Base-by-base conservation (phyloP, 2,888 invertebrate species). In the Noctua janthina region DNA sequence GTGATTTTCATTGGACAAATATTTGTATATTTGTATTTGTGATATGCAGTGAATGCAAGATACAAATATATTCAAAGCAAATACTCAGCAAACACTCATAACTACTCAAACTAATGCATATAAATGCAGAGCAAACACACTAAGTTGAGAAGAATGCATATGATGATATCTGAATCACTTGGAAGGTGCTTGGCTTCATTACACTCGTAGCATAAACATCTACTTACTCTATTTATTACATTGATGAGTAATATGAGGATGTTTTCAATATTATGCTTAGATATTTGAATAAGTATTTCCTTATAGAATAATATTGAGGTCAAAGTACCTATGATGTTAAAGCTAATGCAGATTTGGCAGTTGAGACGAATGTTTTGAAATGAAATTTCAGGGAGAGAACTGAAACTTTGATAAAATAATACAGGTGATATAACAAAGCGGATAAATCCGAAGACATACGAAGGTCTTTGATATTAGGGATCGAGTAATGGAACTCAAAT, bases 211-310 rank as follows among this genome's bases (percentile, higher is more conserved):
- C 49, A 69, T 51, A 64, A 82, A 43, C 64, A 66, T 46, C 10
- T 39, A 54, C 35, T 54, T 78, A 79, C 69, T 69, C 56, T 66
- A 66, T 73, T 35, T 83, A 79, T 62, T 49, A 67, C 11, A 71
- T 49, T 23, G 62, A 29, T 82, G 84, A 79, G 79, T 82, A 84
- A 82, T 49, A 46, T 68, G 54, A 73, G 68, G 68, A 84, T 69
- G 68, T 79, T 79, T 72, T 29, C 20, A 72, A 68, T 59, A 29
- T 59, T 59, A 15, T 54, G 23, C 15, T 17, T 1, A n/a, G 5
- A 23, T 51, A 82, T 54, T 68, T 54, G 17, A 59, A 39, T 62
- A 69, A 86, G 97, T 90, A 90, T 96, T 93, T 69, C 82, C 76
- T 76, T 49, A 62, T 51, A 23, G n/a, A n/a, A 70, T 69, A n/a